Conservation (phyloP, 2,113 vertebrate genomes). For the Dermatemys mawii region DNA sequence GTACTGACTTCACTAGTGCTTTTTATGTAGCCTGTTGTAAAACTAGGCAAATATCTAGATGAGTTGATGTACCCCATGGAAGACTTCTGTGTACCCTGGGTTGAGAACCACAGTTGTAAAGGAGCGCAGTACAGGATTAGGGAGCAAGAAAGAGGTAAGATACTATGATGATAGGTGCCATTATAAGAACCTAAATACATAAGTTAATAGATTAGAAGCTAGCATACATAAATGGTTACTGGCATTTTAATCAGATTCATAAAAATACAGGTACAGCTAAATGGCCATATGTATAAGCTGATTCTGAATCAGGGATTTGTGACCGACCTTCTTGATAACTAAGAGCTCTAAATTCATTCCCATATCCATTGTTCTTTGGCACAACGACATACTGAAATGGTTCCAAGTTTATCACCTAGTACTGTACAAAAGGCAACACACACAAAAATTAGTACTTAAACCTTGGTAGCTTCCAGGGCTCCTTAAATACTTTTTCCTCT, state of each 20-base stretch:
- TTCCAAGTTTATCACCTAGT: not conserved
- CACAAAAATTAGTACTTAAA: conserved; percentile 24
- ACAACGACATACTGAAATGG: not conserved
- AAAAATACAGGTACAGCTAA: not conserved
- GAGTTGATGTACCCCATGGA: too few species aligned
- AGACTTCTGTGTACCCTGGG: too few species aligned
- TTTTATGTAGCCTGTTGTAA: too few species aligned
- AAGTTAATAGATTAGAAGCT: not conserved
- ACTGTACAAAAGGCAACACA: not conserved
- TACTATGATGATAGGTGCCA: not conserved
- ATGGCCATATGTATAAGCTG: not conserved
- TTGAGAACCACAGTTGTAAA: not conserved
- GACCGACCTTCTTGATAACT: not conserved
- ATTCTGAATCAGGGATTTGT: not conserved
- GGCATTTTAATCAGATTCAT: not conserved
- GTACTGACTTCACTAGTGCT: too few species aligned
- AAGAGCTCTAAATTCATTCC: not conserved
- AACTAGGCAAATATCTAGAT: too few species aligned
- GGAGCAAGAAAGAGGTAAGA: not conserved
- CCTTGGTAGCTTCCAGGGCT: conserved; percentile 78
- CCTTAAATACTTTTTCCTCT: conserved; percentile 47
- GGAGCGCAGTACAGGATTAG: not conserved
- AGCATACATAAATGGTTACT: not conserved
- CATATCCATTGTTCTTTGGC: not conserved
- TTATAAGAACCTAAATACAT: not conserved